Conservation (phyloP, 2,888 invertebrate genomes). For the Brachypalpus laphriformis region DNA sequence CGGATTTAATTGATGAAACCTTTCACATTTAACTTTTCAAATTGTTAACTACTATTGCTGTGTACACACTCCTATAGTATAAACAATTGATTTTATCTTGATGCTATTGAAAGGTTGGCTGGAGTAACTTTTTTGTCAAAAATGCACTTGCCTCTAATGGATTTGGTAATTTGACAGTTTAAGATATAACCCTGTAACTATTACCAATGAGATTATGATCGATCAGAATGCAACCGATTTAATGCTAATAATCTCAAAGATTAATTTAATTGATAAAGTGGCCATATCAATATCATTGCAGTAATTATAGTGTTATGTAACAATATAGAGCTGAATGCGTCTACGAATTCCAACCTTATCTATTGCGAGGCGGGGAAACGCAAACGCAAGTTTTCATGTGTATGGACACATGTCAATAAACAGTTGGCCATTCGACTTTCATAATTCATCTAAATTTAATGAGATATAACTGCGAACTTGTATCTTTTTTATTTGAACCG, state of each 20-base stretch:
- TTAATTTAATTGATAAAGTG: slow-evolving; percentile 28
- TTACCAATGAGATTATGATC: not conserved
- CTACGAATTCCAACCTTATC: not conserved
- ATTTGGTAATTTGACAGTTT: not conserved
- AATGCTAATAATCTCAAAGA: slow-evolving; percentile 13
- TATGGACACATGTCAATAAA: not conserved
- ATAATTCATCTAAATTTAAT: not conserved
- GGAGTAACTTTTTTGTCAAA: not conserved
- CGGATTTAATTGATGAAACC: slow-evolving; percentile 37
- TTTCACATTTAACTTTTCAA: slow-evolving; percentile 40
- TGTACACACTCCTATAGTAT: not conserved
- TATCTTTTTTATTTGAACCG: not conserved
- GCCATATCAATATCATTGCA: slow-evolving; percentile 16
- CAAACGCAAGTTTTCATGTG: not conserved
- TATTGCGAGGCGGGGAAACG: not conserved
- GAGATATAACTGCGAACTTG: not conserved
- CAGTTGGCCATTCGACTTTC: not conserved
- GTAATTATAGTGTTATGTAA: slow-evolving; percentile 24
- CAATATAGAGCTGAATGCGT: not conserved
- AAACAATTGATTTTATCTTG: slow-evolving; percentile 35
- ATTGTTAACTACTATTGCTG: slow-evolving; percentile 7
- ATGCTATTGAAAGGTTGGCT: slow-evolving; percentile 24
- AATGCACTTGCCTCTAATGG: slow-evolving; percentile 1
- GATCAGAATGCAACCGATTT: slow-evolving; percentile 15
- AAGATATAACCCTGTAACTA: not conserved